A percentile compares a stretch with the other conserved stretches of the same genome.
Conservation (phyloP, 2,113 vertebrate species). For the Grallaria varia region DNA sequence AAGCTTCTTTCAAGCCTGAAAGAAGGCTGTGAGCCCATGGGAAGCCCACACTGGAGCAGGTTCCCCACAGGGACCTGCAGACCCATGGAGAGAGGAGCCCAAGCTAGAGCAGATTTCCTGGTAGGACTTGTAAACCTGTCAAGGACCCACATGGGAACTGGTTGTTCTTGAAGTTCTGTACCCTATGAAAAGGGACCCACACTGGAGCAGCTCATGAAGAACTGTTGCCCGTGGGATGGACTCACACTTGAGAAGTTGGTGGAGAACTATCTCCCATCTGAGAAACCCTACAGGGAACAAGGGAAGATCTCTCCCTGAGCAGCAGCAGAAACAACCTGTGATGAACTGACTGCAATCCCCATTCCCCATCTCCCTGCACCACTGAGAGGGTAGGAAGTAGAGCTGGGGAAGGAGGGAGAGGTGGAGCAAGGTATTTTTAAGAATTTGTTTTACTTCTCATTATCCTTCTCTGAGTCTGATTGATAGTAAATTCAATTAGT, state of each 20-base stretch:
- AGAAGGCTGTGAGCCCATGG: neutral
- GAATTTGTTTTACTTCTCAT: neutral
- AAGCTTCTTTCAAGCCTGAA: neutral
- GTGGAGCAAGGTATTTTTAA: neutral
- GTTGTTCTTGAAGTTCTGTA: neutral
- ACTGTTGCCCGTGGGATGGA: neutral
- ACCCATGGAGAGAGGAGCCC: neutral
- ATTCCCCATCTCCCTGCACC: neutral
- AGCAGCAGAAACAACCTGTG: neutral
- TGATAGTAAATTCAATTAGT: neutral
- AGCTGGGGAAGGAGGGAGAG: neutral
- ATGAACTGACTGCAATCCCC: neutral
- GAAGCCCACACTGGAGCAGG: neutral
- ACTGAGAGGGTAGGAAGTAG: neutral
- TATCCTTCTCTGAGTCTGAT: neutral
- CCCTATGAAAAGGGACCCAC: neutral
- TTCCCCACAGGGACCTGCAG: neutral
- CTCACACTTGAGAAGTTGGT: neutral
- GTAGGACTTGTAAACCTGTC: neutral
- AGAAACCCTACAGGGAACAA: neutral
- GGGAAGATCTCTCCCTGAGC: neutral
- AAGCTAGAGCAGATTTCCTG: neutral
- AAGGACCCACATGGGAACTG: neutral
- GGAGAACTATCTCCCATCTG: neutral
- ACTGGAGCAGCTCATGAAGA: neutral